Evolutionary conservation across 92 coral and sea anemone species (phyloP), one percentile per base, ranked within the genome.

Genomic region (Epizoanthus ramosus): DNA sequence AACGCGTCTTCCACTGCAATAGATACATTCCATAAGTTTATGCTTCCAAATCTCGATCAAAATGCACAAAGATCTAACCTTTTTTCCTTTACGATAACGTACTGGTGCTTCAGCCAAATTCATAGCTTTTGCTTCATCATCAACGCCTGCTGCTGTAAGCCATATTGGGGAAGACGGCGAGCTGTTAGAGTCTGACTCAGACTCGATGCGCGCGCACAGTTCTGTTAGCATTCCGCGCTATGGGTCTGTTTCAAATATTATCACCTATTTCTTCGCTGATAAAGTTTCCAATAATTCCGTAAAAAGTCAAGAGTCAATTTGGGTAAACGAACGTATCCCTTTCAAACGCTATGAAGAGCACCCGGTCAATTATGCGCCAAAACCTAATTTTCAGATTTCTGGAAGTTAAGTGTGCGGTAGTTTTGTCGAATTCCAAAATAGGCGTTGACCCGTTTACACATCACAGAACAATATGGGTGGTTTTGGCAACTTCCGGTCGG

Each of bases 1-100:
- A 97, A 73, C 99, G 87, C 58, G 90, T 45, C 95, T 97, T 97
- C 99, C 99, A 97, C 99, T 97, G 87, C 68, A 90, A 74, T 39
- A 88, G 67, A 50, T n/a, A 22, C 79, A 53, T 1, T 54, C 68
- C n/a, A 63, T 35, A 57, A 87, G 79, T 39, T 53, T 72, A 64
- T 24, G 22, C 64, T 50, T 33, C 87, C 25, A 52, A 71, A 47
- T 37, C 50, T 12, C n/a, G 63, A n/a, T 73, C 50, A 23, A 69
- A 73, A 61, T 61, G 35, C 45, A 68, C 63, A 52, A 24, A 19
- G 12, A 19, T 39, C 86, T 79, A 75, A 90, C 97, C 97, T 89
- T 95, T 83, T 93, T 93, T 43, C 92, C 94, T 84, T 88, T 89
- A 76, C 95, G 87, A 73, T 91, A 86, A 54, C 92, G 92, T 24